Percentiles rank a stretch among this genome's conserved stretches.
phyloP scores from a whole-genome alignment of 2,888 invertebrate species.

The Drosophila ustulata region DNA sequence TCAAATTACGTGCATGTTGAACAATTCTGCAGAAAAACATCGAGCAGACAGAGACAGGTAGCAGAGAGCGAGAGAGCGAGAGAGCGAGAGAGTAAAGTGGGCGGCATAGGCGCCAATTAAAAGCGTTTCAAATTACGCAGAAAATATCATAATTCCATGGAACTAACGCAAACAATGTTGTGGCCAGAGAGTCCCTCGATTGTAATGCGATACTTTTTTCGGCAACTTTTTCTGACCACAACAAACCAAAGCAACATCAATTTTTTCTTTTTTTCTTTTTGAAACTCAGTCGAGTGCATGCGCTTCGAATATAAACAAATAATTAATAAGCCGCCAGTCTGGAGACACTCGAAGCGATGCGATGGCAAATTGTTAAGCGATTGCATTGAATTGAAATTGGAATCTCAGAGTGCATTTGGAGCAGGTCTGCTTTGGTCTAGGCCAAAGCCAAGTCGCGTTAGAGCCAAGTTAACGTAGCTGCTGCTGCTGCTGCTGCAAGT shows the following conservation, averaged over 20 bases:
- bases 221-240: constrained; percentile 39
- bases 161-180: constrained; percentile 67
- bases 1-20: constrained; percentile 75
- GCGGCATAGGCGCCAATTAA: constrained; percentile 77
- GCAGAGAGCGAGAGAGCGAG: constrained; percentile 7
- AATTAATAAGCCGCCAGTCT: constrained; percentile 56
- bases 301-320: constrained; percentile 76
- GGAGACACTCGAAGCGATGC: constrained; percentile 35
- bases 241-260: constrained; percentile 12
- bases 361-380: constrained; percentile 31
- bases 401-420: constrained; percentile 19
- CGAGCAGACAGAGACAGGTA: background rate
- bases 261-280: background rate
- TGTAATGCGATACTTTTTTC: constrained; percentile 69
- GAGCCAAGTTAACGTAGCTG: constrained; percentile 1
- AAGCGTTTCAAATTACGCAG: constrained; percentile 73
- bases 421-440: constrained; percentile 26
- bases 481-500: constrained; percentile 8
- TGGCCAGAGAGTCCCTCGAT: constrained; percentile 47
- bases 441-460: constrained; percentile 20
- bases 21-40: constrained; percentile 26
- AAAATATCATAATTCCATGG: constrained; percentile 81
- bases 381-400: constrained; percentile 17
- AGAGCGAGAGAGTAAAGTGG: constrained; percentile 24
- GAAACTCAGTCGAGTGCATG: constrained; percentile 72